Percentiles rank a stretch among this genome's conserved stretches.
Conservation (phyloP, 1,140 invertebrate species). For the Drosophila virilis region DNA sequence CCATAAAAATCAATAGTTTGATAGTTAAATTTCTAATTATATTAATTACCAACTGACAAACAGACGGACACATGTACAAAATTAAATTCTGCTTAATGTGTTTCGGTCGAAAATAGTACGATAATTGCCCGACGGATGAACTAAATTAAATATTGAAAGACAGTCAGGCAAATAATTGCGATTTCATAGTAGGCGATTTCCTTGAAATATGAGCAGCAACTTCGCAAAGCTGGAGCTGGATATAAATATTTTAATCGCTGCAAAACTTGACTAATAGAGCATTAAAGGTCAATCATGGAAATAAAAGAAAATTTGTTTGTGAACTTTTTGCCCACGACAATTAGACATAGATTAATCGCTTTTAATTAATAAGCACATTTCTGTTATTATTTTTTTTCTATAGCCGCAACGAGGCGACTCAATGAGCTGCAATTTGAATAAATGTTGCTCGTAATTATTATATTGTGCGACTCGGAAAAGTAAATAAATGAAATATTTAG, state of each 20-base stretch:
- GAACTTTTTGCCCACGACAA: slow-evolving; percentile 42
- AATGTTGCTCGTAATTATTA: slow-evolving; percentile 63
- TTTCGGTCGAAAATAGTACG: slow-evolving; percentile 2
- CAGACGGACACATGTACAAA: neutral
- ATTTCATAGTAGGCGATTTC: neutral
- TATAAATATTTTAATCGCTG: slow-evolving; percentile 17
- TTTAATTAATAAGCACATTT: slow-evolving; percentile 67
- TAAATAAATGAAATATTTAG: slow-evolving; percentile 80
- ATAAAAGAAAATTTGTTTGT: neutral
- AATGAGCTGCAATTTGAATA: slow-evolving; percentile 72
- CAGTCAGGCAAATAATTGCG: neutral
- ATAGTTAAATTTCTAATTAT: slow-evolving; percentile 10
- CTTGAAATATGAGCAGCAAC: neutral
- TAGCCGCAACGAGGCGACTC: slow-evolving; percentile 10
- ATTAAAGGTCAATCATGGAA: neutral
- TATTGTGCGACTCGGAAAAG: slow-evolving; percentile 57
- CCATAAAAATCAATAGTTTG: neutral
- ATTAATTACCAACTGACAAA: slow-evolving; percentile 10
- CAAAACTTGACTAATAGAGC: slow-evolving; percentile 15
- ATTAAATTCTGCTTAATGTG: slow-evolving; percentile 15
- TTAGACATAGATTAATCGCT: slow-evolving; percentile 68
- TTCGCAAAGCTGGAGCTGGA: neutral
- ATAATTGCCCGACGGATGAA: slow-evolving; percentile 11
- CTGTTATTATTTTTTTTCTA: neutral
- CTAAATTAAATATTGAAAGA: slow-evolving; percentile 35